Conservation (phyloP, 2,888 invertebrate genomes). For the Pandemis heparana region DNA sequence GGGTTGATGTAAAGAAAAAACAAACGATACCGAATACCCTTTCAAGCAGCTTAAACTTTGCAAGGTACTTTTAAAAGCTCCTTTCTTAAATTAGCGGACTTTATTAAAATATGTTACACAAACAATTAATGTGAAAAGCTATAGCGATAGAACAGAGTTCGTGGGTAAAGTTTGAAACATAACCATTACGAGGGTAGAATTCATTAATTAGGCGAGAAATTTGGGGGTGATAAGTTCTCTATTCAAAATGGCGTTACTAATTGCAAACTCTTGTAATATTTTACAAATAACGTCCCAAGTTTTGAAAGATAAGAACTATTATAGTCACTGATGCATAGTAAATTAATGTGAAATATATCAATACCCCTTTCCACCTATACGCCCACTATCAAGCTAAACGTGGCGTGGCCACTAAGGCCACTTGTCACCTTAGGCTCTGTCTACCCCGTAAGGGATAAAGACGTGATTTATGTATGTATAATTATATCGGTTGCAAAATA, state of each 20-base stretch:
- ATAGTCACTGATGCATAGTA: background rate
- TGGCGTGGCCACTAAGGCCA: too few species aligned
- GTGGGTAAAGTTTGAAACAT: constrained; percentile 11
- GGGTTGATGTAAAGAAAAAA: too few species aligned
- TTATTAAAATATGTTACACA: constrained; percentile 4
- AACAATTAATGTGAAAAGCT: background rate
- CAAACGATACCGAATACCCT: too few species aligned
- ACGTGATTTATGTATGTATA: too few species aligned
- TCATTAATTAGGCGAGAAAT: constrained; percentile 11
- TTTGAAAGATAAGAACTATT: background rate
- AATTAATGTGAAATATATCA: too few species aligned
- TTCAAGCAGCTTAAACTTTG: background rate
- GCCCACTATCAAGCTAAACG: too few species aligned
- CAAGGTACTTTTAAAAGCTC: background rate
- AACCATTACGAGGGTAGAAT: constrained; percentile 8
- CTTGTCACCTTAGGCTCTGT: too few species aligned
- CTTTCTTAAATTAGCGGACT: background rate
- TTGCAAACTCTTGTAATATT: constrained; percentile 3
- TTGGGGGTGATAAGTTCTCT: constrained; percentile 20
- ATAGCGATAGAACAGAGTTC: constrained; percentile 5
- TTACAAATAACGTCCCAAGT: background rate
- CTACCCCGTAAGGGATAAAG: too few species aligned
- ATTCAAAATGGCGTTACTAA: background rate
- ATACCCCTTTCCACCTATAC: too few species aligned
- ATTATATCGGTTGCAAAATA: too few species aligned